phyloP scores from a whole-genome alignment of 2,797 vertebrate species.

The Paguma larvata region DNA sequence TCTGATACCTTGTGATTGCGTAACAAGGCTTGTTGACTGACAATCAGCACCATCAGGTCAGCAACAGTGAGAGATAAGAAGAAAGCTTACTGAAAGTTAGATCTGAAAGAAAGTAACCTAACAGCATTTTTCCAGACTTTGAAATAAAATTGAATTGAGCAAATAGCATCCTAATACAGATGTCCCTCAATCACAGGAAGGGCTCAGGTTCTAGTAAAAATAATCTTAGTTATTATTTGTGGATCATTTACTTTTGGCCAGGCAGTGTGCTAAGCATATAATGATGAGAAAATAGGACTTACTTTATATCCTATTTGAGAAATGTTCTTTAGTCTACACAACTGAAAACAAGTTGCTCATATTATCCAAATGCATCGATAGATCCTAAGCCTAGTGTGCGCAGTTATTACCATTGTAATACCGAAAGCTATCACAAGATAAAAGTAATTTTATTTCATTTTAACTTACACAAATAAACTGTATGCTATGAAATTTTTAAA shows the following conservation, averaged over 20 bases:
- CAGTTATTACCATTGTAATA: background rate
- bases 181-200: background rate
- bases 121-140: background rate
- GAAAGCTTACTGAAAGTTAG: background rate
- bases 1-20: background rate
- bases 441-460: slow-evolving; percentile 37
- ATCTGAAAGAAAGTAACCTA: background rate
- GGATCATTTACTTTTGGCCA: background rate
- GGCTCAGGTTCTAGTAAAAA: slow-evolving; percentile 19
- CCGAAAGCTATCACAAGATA: background rate
- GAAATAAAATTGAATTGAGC: slow-evolving; percentile 66
- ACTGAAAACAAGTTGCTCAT: slow-evolving; percentile 9
- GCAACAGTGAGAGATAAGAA: background rate
- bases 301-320: background rate
- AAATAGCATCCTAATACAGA: slow-evolving; percentile 2
- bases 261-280: background rate
- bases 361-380: background rate
- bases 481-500: background rate
- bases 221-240: slow-evolving; percentile 28
- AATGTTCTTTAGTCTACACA: background rate
- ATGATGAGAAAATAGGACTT: slow-evolving; percentile 18
- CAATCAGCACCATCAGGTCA: background rate
- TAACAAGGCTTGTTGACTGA: background rate
- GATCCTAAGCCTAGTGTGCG: background rate
- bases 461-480: background rate